phyloP scores from a whole-genome alignment of 2,113 vertebrate species.

The Mobula birostris region DNA sequence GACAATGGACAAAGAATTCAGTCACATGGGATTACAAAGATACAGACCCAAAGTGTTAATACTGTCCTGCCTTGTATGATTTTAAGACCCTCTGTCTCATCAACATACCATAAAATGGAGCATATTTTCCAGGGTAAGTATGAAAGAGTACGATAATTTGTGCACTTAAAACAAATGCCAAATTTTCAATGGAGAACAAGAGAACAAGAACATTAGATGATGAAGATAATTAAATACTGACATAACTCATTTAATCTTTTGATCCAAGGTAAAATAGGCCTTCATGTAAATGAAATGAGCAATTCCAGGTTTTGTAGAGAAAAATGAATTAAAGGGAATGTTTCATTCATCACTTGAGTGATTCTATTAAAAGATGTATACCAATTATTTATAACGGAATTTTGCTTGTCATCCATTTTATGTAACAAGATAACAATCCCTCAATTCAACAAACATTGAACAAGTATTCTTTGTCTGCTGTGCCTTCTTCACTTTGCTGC shows the following conservation, averaged over 20 bases:
- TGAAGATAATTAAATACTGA: background rate
- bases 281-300: background rate
- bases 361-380: background rate
- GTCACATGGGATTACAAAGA: background rate
- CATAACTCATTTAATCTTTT: background rate
- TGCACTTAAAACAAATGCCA: background rate
- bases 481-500: background rate
- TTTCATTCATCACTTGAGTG: background rate
- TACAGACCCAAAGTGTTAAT: background rate
- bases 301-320: background rate
- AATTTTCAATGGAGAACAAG: background rate
- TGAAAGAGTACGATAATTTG: background rate
- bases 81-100: background rate
- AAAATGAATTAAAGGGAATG: background rate
- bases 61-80: background rate
- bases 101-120: background rate
- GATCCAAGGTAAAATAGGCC: background rate
- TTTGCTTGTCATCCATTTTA: background rate
- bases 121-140: background rate
- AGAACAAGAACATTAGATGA: background rate
- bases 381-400: constrained; percentile 1
- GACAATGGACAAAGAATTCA: background rate
- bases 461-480: background rate
- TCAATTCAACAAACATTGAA: background rate
- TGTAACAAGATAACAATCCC: background rate